These are phyloP conservation scores for Onychostruthus taczanowskii DNA, from an alignment of 2,113 vertebrate species.

Conservation along the genomic window DNA sequence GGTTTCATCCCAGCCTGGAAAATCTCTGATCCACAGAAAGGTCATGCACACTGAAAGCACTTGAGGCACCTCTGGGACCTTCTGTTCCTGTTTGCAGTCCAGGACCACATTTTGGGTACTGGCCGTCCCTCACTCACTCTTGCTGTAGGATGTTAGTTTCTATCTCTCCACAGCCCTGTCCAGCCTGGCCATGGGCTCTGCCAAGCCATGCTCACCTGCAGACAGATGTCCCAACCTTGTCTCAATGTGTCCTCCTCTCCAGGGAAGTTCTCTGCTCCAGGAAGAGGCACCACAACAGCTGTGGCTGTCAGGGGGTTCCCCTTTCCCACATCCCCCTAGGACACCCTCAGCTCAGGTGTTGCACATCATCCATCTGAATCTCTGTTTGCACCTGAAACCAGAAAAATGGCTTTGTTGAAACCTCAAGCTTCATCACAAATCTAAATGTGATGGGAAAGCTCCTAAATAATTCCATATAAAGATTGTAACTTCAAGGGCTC, in stretches of 20 bases:
- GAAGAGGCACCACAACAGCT: accelerated
- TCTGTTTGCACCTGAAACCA: not conserved
- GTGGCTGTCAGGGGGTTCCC: accelerated
- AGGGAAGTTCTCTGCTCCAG: accelerated
- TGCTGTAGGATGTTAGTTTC: not conserved
- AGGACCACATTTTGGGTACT: not conserved
- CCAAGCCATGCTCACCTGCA: not conserved
- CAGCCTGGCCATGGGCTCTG: accelerated
- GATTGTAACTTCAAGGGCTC: not conserved
- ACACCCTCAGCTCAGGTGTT: accelerated
- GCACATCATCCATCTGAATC: too few species aligned
- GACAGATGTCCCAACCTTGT: accelerated
- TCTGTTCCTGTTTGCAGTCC: not conserved
- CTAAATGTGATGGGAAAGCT: not conserved
- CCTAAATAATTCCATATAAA: not conserved
- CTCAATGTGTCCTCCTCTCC: accelerated
- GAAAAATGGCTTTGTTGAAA: not conserved
- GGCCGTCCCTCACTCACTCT: not conserved
- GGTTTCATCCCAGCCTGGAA: not conserved
- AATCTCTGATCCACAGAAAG: not conserved
- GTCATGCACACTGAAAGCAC: too few species aligned
- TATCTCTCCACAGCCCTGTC: not conserved
- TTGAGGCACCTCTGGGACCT: not conserved
- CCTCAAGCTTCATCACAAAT: not conserved
- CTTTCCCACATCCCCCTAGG: accelerated